phyloP scores from a whole-genome alignment of 2,888 invertebrate species.

The Dascillus cervinus region DNA sequence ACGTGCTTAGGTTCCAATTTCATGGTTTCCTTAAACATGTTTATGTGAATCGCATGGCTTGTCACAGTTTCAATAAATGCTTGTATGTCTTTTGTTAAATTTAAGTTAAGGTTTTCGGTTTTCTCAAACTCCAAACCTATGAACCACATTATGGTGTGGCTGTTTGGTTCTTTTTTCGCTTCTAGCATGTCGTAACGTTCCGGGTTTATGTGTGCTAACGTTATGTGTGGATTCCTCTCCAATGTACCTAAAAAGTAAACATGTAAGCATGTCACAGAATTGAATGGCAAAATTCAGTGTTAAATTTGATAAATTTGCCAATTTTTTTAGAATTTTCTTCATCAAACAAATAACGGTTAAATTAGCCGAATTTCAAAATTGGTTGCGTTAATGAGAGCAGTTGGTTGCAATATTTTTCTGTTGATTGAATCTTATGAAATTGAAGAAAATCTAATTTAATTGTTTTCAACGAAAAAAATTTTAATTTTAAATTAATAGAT shows the following conservation, averaged over 20 bases:
- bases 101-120: slow-evolving; percentile 80
- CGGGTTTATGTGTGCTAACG: slow-evolving; percentile 92
- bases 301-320: too few species aligned
- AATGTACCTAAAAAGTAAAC: slow-evolving; percentile 65
- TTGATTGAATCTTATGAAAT: too few species aligned
- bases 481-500: too few species aligned
- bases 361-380: too few species aligned
- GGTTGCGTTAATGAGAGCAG: too few species aligned
- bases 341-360: too few species aligned
- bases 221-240: slow-evolving; percentile 87
- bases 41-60: slow-evolving; percentile 63
- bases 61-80: slow-evolving; percentile 83
- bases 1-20: slow-evolving; percentile 82
- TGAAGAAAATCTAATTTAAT: too few species aligned
- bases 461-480: too few species aligned
- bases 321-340: too few species aligned
- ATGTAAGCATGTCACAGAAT: too few species aligned
- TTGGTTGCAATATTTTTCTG: too few species aligned
- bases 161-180: slow-evolving; percentile 42
- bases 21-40: slow-evolving; percentile 68
- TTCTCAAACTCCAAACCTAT: slow-evolving; percentile 92
- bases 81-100: slow-evolving; percentile 88
- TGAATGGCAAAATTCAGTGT: too few species aligned
- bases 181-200: slow-evolving; percentile 65
- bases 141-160: slow-evolving; percentile 90